A percentile compares a stretch with the other conserved stretches of the same genome.
Conservation (phyloP, 2,888 invertebrate genomes). For the Limnephilus auricula region DNA sequence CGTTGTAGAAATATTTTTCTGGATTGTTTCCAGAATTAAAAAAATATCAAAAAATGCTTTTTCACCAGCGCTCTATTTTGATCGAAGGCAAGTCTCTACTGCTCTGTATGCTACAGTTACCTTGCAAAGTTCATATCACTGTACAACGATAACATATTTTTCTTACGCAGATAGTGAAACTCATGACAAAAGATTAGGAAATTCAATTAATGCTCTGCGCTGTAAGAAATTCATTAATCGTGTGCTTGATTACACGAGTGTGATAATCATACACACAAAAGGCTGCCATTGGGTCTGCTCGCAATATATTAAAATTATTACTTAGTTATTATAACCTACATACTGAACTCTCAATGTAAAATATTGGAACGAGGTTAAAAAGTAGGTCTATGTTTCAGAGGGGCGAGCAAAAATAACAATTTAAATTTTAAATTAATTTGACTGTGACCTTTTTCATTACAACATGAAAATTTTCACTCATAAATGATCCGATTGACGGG, state of each 20-base stretch:
- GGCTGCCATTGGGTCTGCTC: neutral
- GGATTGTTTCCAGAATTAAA: too few relatives aligned
- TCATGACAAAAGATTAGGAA: neutral
- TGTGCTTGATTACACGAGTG: neutral
- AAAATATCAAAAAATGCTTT: too few relatives aligned
- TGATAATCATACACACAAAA: neutral
- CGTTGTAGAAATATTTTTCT: too few relatives aligned
- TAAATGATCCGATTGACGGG: neutral
- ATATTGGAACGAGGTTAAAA: neutral
- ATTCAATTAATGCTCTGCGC: neutral
- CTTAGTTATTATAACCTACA: neutral
- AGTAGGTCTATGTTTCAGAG: neutral
- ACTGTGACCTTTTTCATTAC: conserved; percentile 27
- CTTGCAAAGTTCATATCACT: neutral
- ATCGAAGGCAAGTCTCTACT: too few relatives aligned
- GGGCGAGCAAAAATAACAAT: neutral
- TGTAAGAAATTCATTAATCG: neutral
- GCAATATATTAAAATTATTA: neutral
- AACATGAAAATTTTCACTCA: neutral
- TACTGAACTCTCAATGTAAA: neutral
- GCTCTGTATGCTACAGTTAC: neutral
- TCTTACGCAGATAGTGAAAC: conserved; percentile 6
- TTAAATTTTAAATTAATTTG: conserved; percentile 23
- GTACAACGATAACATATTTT: neutral
- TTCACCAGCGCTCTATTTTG: too few relatives aligned